phyloP scores from a whole-genome alignment of 2,888 invertebrate genomes.

The Eupithecia abbreviata region DNA sequence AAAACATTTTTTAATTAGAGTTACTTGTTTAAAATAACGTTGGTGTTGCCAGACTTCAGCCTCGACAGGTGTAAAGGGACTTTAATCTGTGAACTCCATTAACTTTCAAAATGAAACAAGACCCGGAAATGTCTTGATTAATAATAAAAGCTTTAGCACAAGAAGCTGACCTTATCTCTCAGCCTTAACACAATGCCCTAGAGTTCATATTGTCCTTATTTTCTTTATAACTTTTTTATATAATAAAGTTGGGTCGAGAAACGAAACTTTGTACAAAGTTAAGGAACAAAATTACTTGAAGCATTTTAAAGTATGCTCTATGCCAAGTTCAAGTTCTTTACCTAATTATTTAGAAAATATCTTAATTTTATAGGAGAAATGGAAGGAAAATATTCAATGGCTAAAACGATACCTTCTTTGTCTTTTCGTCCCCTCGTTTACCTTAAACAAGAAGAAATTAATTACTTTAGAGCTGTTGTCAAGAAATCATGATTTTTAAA shows the following conservation, averaged over 20 bases:
- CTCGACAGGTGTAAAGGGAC: not conserved
- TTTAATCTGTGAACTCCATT: not conserved
- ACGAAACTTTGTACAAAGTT: not conserved
- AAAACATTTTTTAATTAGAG: not conserved
- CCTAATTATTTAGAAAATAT: not conserved
- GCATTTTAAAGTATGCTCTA: too few species aligned
- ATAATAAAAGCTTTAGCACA: not conserved
- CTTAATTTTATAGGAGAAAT: not conserved
- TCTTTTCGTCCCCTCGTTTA: too few species aligned
- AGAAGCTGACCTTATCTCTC: not conserved
- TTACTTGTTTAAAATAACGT: not conserved
- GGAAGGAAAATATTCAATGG: not conserved
- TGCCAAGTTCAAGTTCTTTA: too few species aligned
- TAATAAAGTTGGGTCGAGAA: too few species aligned
- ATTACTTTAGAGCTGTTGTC: too few species aligned
- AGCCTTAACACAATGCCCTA: not conserved
- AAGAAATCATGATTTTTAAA: too few species aligned
- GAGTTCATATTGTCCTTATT: not conserved
- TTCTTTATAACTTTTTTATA: too few species aligned
- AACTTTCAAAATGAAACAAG: not conserved
- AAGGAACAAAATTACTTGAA: not conserved
- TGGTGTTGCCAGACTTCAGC: not conserved
- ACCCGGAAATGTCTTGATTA: not conserved
- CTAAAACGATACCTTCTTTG: not conserved
- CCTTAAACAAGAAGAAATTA: too few species aligned